Conservation (phyloP, 2,113 vertebrate species). For the Charina bottae region DNA sequence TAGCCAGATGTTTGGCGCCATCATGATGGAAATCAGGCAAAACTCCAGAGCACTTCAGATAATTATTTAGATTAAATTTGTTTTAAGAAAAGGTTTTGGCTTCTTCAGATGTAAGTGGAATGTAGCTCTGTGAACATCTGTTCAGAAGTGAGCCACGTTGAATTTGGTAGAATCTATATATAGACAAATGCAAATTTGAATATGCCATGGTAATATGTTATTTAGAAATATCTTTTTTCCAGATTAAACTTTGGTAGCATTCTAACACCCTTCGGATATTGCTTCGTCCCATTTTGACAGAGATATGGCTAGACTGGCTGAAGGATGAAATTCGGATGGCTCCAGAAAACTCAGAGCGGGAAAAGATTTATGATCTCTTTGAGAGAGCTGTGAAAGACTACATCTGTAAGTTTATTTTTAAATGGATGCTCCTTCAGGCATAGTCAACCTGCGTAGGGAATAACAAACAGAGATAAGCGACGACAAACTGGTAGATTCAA, state of each 20-base stretch:
- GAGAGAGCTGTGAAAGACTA: conserved; percentile 93
- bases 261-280: background rate
- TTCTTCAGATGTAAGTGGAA: background rate
- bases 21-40: background rate
- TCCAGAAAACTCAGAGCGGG: conserved; percentile 81
- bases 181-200: background rate
- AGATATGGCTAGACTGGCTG: conserved; percentile 97
- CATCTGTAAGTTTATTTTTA: conserved; percentile 84
- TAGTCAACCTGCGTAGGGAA: rapidly evolving
- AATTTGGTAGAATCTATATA: background rate
- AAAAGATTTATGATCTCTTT: conserved; percentile 91
- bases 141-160: background rate
- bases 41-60: background rate
- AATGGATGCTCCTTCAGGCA: no score
- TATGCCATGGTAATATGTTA: background rate
- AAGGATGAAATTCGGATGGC: conserved; percentile 92
- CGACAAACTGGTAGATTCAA: background rate
- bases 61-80: background rate
- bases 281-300: conserved; percentile 61
- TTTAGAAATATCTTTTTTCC: background rate
- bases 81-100: background rate
- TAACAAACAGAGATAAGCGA: background rate
- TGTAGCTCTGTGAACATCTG: background rate
- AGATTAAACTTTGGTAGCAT: background rate
- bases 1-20: background rate